Conservation (phyloP, 1,140 invertebrate species). For the Drosophila melanica region DNA sequence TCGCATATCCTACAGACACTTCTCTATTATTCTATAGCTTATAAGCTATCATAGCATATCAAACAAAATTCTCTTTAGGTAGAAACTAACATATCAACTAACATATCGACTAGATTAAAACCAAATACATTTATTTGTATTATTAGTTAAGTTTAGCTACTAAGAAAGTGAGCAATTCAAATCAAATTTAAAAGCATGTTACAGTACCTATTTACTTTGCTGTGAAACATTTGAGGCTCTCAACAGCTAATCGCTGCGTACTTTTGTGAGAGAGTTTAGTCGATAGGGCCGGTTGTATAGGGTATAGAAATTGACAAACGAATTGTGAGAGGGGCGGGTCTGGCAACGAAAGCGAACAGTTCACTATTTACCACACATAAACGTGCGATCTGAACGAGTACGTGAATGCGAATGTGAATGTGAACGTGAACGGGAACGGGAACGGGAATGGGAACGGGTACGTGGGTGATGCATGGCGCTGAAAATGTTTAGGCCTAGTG, state of each 20-base stretch:
- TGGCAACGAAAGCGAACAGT: constrained; percentile 44
- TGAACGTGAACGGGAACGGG: not conserved
- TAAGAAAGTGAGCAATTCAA: too few species aligned
- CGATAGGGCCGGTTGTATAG: constrained; percentile 14
- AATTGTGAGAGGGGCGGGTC: too few species aligned
- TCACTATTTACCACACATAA: constrained; percentile 69
- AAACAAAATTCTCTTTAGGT: too few species aligned
- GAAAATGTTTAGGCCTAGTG: constrained; percentile 67
- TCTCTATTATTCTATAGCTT: not conserved
- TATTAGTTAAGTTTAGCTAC: too few species aligned
- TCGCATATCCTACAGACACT: constrained; percentile 2
- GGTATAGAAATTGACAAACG: constrained; percentile 26
- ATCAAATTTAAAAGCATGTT: not conserved
- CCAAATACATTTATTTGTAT: too few species aligned
- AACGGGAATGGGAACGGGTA: constrained; percentile 18
- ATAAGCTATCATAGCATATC: too few species aligned
- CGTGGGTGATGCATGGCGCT: constrained; percentile 70
- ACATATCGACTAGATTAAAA: too few species aligned
- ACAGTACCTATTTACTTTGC: not conserved
- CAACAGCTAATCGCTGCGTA: not conserved
- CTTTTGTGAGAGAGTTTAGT: constrained; percentile 2
- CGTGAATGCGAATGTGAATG: constrained; percentile 6
- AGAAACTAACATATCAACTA: too few species aligned
- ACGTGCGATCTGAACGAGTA: constrained; percentile 49
- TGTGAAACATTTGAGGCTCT: not conserved